These are phyloP conservation scores for Limnephilus rhombicus DNA, from an alignment of 2,888 invertebrate genomes.

Conservation along the genomic window DNA sequence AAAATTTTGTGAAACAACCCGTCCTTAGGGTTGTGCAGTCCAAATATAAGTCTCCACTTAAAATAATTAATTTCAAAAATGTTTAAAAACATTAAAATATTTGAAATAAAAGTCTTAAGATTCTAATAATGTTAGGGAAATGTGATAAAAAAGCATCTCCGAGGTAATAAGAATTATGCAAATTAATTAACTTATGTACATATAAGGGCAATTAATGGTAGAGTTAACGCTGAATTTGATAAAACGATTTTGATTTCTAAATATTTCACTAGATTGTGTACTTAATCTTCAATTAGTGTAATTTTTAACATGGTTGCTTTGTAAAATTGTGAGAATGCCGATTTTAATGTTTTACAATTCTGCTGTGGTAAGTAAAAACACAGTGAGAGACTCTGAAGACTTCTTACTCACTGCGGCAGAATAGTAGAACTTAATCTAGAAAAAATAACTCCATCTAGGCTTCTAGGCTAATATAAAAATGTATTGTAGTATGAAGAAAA, in stretches of 20 bases:
- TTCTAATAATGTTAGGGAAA: neutral
- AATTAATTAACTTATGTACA: neutral
- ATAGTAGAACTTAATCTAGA: neutral
- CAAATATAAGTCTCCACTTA: neutral
- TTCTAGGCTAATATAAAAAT: neutral
- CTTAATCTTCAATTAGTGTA: neutral
- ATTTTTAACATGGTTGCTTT: neutral
- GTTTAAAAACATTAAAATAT: neutral
- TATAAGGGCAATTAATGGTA: neutral
- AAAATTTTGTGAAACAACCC: too few relatives aligned
- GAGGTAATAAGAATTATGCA: neutral
- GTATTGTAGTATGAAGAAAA: neutral
- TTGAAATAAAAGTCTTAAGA: neutral
- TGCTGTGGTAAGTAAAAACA: too few relatives aligned
- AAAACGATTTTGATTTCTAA: neutral
- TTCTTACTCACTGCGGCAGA: too few relatives aligned
- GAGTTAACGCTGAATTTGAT: neutral
- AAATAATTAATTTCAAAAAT: neutral
- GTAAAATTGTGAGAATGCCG: neutral
- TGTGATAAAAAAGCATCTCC: constrained; percentile 1
- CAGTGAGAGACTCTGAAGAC: too few relatives aligned
- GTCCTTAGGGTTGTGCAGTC: neutral
- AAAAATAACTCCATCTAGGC: neutral
- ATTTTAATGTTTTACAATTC: neutral
- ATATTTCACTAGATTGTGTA: neutral